A percentile compares a stretch with the other conserved stretches of the same genome.
These are phyloP conservation scores for Chanos chanos DNA, from an alignment of 2,797 vertebrate genomes.

Conservation along the genomic window DNA sequence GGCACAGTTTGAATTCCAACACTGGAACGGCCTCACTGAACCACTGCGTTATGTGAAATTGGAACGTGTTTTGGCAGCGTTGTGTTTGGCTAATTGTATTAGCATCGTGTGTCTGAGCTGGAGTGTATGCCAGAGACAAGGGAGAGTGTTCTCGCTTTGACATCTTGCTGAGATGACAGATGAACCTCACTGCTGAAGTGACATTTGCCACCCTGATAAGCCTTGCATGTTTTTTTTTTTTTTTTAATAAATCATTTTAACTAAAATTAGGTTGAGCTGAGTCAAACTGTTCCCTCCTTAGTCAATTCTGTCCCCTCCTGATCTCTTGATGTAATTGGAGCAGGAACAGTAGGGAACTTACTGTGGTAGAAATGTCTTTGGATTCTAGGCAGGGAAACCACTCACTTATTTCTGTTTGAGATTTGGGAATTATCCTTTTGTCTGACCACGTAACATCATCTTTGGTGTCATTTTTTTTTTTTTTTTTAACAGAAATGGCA, in stretches of 20 bases:
- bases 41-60: constrained; percentile 19
- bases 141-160: constrained; percentile 30
- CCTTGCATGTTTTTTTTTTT: constrained; percentile 7
- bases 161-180: constrained; percentile 42
- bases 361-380: too few species aligned
- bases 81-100: constrained; percentile 41
- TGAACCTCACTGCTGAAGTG: constrained; percentile 31
- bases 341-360: too few species aligned
- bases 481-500: too few species aligned
- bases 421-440: too few species aligned
- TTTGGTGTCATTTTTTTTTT: too few species aligned
- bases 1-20: background rate
- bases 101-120: constrained; percentile 28
- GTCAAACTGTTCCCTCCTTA: constrained; percentile 28
- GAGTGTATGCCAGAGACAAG: constrained; percentile 25
- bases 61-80: constrained; percentile 36
- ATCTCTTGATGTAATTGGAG: too few species aligned
- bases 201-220: constrained; percentile 29
- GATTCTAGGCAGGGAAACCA: too few species aligned
- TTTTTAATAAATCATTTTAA: constrained; percentile 33
- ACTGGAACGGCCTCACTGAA: background rate
- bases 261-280: constrained; percentile 39
- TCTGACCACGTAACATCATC: too few species aligned
- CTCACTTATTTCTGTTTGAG: too few species aligned
- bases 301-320: constrained; percentile 16